Conservation (phyloP, 2,888 invertebrate genomes). For the Mesorhabditis spiculigera region DNA sequence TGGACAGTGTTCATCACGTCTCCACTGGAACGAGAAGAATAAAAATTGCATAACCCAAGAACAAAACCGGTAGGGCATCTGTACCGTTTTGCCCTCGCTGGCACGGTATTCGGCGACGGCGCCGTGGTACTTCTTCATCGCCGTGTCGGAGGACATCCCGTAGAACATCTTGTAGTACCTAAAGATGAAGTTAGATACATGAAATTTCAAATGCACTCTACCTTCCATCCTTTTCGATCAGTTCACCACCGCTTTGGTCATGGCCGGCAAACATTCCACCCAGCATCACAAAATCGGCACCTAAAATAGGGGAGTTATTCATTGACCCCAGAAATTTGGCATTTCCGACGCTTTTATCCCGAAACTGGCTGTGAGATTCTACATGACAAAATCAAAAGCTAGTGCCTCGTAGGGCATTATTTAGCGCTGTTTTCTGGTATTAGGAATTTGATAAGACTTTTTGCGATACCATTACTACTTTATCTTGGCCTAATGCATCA, state of each 20-base stretch:
- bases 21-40: conserved; percentile 64
- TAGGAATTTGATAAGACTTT: no score
- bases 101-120: conserved; percentile 72
- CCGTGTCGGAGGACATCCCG: conserved; percentile 84
- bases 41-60: not conserved
- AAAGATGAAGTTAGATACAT: not conserved
- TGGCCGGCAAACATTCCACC: conserved; percentile 82
- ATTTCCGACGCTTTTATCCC: no score
- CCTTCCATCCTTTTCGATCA: conserved; percentile 64
- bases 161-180: conserved; percentile 79
- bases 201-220: not conserved
- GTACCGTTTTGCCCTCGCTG: conserved; percentile 80
- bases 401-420: no score
- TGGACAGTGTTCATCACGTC: conserved; percentile 74
- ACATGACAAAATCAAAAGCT: no score
- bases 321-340: not conserved
- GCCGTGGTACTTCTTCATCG: conserved; percentile 82
- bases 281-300: conserved; percentile 88
- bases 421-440: no score
- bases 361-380: no score
- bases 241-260: conserved; percentile 82
- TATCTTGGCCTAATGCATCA: no score
- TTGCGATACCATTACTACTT: no score
- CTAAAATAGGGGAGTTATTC: conserved; percentile 9
- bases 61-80: conserved; percentile 34